Evolutionary conservation across 1,140 invertebrate species (phyloP), one percentile per base, ranked within the genome.

Genomic region (Galendromus occidentalis): DNA sequence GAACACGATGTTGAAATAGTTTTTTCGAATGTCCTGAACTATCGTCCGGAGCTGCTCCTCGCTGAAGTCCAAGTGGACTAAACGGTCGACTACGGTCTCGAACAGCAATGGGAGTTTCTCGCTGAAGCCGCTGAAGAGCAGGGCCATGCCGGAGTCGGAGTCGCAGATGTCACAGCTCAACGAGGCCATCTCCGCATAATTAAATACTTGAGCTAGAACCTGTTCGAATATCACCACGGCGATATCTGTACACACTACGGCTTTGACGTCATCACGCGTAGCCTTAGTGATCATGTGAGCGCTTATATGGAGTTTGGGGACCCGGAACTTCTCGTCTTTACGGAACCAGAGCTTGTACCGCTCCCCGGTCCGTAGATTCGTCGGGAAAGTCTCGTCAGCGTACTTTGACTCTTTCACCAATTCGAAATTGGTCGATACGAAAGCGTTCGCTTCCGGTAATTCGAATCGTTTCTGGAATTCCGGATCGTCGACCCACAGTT

Each of bases 151-250:
- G 25, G 25, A 18, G 51, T 59, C 33, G 14, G 33, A 59, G 20
- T 33, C 51, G 20, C 33, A 29, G 22, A 59, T 33, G 22, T 59
- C 51, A 18, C 25, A 59, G 25, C 25, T 17, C 25, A 59, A 22
- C 12, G 51, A 59, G 12, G 51, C 51, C 51, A 59, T 59, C 22
- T 59, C 51, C 2, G 51, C 51, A 22, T 59, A 59, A 22, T 59
- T 59, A 22, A 29, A 29, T 17, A 59, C 9, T 20, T 25, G 51
- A 25, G 25, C 51, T 25, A 59, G 1, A 17, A 25, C 25, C 33
- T 59, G 51, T 1, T 17, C 22, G 9, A 59, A 33, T 25, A 33
- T 33, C 14, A 20, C 25, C 12, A 33, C 25, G 25, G 33, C 33
- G 33, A 59, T 59, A 17, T 22, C 51, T 14, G 33, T 33, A 9